phyloP scores from a whole-genome alignment of 2,888 invertebrate species.

The Conistra vaccinii region DNA sequence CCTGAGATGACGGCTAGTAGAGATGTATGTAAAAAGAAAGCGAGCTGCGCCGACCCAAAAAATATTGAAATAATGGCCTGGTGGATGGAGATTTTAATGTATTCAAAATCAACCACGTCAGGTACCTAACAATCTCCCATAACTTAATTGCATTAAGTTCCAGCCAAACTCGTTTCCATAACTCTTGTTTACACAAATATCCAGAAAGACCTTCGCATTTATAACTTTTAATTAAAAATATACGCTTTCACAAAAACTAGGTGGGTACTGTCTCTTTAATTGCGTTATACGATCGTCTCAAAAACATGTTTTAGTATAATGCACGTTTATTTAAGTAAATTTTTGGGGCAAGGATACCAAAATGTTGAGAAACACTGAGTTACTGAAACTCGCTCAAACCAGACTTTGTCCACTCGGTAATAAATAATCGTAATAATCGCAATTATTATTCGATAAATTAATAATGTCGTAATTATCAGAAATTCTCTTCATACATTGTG shows the following conservation, averaged over 20 bases:
- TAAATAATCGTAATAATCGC: not conserved
- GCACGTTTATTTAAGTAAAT: not conserved
- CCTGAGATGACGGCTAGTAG: not conserved
- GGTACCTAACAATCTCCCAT: not conserved
- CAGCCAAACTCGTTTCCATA: not conserved
- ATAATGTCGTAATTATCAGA: not conserved
- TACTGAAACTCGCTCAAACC: slow-evolving; percentile 14
- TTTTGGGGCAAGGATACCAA: slow-evolving; percentile 50
- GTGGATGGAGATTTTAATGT: not conserved
- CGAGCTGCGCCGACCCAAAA: not conserved
- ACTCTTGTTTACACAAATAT: not conserved
- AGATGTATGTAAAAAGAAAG: not conserved
- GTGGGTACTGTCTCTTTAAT: not conserved
- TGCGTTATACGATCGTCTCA: not conserved
- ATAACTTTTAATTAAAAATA: not conserved
- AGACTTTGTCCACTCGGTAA: not conserved
- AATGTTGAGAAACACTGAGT: slow-evolving; percentile 36
- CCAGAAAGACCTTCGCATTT: not conserved
- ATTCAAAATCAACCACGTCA: not conserved
- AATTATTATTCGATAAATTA: not conserved
- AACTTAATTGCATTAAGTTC: not conserved
- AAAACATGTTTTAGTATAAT: slow-evolving; percentile 6
- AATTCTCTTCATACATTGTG: not conserved
- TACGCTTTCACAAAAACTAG: not conserved
- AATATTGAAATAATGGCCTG: not conserved